phyloP scores from a whole-genome alignment of 2,113 vertebrate species.

The Mola mola region DNA sequence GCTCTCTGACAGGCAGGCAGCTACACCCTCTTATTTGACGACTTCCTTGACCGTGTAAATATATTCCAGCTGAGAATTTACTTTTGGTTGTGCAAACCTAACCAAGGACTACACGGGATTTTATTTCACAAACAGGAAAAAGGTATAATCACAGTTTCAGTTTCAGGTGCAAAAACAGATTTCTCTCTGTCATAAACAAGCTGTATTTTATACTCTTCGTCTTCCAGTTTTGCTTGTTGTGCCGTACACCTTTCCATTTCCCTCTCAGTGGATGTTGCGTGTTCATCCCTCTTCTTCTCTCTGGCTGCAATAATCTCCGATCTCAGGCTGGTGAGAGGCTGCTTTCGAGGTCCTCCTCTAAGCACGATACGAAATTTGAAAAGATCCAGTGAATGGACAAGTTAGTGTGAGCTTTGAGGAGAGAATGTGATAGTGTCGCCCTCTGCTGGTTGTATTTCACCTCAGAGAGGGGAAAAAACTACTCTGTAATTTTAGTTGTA shows the following conservation, averaged over 20 bases:
- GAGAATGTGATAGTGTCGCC: conserved; percentile 6
- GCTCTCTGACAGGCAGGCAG: conserved; percentile 64
- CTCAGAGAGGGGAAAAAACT: neutral
- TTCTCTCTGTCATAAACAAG: conserved; percentile 20
- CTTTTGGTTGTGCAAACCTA: conserved; percentile 50
- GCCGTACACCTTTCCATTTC: neutral
- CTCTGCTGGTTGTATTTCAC: conserved; percentile 35
- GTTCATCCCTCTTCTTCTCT: neutral
- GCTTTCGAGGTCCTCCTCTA: neutral
- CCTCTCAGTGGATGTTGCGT: neutral
- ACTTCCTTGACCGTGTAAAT: conserved; percentile 65
- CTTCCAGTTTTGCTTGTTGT: neutral
- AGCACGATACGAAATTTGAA: neutral
- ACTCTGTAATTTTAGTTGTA: too few relatives aligned
- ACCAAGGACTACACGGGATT: conserved; percentile 27
- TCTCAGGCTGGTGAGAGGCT: neutral
- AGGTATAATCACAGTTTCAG: neutral
- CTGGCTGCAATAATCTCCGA: conserved; percentile 3
- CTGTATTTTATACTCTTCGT: neutral
- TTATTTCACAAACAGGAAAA: conserved; percentile 12
- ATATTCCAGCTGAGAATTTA: conserved; percentile 63
- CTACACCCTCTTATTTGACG: conserved; percentile 68
- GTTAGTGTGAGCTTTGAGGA: neutral
- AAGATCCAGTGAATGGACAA: neutral
- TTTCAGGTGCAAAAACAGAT: conserved; percentile 8